Base-by-base conservation (phyloP, 2,113 vertebrate species). In the Dicerorhinus sumatrensis region DNA sequence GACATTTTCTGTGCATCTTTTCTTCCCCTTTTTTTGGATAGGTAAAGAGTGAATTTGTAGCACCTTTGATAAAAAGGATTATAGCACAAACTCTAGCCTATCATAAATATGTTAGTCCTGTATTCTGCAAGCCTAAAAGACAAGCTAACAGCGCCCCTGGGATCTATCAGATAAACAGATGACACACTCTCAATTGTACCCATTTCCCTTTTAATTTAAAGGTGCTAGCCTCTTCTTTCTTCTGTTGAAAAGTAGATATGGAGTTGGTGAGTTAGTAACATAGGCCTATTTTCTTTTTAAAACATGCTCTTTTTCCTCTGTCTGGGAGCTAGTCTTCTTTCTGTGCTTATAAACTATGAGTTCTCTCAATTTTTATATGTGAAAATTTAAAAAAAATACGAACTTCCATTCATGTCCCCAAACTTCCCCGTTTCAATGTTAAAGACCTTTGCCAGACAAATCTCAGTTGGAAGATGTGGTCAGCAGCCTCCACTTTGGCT, bases 1-100 rank as follows among this genome's bases (percentile, higher is more conserved):
- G 97, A 96, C 83, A 97, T 98, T 98, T 98, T 98, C 56, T 94
- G 62, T 89, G 70, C 92, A 90, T 97, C 84, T 95, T 91, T 58
- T 95, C 85, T 92, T 93, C 88, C 58, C 54, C 39, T 91, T 29
- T 96, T 86, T 96, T 48, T 48, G 70, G 73, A 65, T 77, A 79
- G 63, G 83, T 96, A 89, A 54, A 96, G 80, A 86, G 65, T 96
- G 95, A n/a, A 51, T 96, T 96, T 96, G 56, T 95, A 91, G n/a
- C 93, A 31, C 96, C 96, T 97, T 92, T 8, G 36, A 82, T 87
- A 94, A 51, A 83, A 82, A 93, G 89, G 29, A 92, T 97, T 96
- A 94, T 11, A 82, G 42, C 25, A 93, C 11, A 97, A 97, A 97
- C 85, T 95, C 48, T 46, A 97, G 5, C 54, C 83, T 81, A 95